These are phyloP conservation scores for Azemiops feae DNA, from an alignment of 2,113 vertebrate species.

Conservation along the genomic window DNA sequence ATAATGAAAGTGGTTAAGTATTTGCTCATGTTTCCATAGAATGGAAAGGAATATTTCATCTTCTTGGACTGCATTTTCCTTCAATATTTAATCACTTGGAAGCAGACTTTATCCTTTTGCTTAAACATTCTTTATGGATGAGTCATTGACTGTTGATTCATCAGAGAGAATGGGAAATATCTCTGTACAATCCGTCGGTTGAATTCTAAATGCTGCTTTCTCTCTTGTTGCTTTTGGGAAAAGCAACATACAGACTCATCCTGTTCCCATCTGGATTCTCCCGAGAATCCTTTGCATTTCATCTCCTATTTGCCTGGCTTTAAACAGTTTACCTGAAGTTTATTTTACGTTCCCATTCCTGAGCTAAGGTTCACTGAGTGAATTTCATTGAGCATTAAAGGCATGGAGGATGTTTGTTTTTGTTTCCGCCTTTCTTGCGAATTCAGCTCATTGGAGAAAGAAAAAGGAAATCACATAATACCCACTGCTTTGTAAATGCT, in stretches of 20 bases:
- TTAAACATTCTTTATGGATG: background rate
- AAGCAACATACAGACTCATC: background rate
- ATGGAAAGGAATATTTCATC: background rate
- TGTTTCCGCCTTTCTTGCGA: background rate
- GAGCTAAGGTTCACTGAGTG: background rate
- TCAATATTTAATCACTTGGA: background rate
- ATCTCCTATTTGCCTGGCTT: background rate
- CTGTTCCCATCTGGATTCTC: background rate
- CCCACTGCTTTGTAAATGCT: background rate
- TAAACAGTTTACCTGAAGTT: background rate
- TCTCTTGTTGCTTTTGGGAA: background rate
- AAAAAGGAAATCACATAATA: background rate
- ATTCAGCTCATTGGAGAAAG: background rate
- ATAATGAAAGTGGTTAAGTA: background rate
- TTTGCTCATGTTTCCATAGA: background rate
- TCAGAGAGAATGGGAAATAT: background rate
- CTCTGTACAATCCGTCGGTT: background rate
- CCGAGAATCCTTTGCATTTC: background rate
- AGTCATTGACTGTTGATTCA: background rate
- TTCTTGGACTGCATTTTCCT: background rate
- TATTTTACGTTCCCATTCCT: background rate
- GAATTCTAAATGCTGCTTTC: background rate
- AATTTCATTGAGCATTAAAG: conserved; percentile 14
- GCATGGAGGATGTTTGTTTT: background rate
- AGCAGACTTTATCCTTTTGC: background rate